Conservation (phyloP, 2,888 invertebrate species). For the Drosophila rellima region DNA sequence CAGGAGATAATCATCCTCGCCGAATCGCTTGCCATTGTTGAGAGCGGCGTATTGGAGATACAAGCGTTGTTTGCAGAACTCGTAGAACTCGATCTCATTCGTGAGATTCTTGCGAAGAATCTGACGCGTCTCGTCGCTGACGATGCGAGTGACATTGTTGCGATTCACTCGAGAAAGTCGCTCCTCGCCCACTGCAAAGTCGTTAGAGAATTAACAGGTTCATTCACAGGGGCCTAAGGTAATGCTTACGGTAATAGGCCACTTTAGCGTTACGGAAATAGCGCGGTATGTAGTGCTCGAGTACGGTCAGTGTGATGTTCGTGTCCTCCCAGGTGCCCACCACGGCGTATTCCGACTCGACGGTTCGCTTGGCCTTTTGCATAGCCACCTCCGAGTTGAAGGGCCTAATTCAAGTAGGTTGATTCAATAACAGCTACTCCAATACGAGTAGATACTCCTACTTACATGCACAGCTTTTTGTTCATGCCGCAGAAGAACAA, state of each 20-base stretch:
- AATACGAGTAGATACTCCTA: slow-evolving; percentile 45
- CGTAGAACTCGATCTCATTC: slow-evolving; percentile 95
- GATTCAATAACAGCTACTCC: not conserved
- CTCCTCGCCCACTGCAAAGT: slow-evolving; percentile 83
- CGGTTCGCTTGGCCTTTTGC: slow-evolving; percentile 93
- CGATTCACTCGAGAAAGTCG: slow-evolving; percentile 88
- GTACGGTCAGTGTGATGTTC: slow-evolving; percentile 92
- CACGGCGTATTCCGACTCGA: slow-evolving; percentile 94
- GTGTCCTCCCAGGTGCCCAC: slow-evolving; percentile 95
- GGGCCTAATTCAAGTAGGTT: slow-evolving; percentile 87
- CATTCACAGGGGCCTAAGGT: too few species aligned
- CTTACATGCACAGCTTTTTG: slow-evolving; percentile 91
- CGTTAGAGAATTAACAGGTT: slow-evolving; percentile 16
- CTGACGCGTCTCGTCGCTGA: slow-evolving; percentile 92
- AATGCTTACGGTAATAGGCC: slow-evolving; percentile 91
- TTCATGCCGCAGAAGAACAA: slow-evolving; percentile 97
- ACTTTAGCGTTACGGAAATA: slow-evolving; percentile 92
- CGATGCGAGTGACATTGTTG: slow-evolving; percentile 87
- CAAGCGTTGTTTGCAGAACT: slow-evolving; percentile 94
- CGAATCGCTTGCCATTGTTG: slow-evolving; percentile 80
- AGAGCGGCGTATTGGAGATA: slow-evolving; percentile 92
- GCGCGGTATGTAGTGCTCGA: slow-evolving; percentile 93
- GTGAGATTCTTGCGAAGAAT: slow-evolving; percentile 94
- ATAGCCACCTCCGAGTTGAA: slow-evolving; percentile 93
- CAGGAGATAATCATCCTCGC: slow-evolving; percentile 81